A percentile compares a stretch with the other conserved stretches of the same genome.
Conservation (phyloP, 2,113 vertebrate genomes). For the Notechis scutatus region DNA sequence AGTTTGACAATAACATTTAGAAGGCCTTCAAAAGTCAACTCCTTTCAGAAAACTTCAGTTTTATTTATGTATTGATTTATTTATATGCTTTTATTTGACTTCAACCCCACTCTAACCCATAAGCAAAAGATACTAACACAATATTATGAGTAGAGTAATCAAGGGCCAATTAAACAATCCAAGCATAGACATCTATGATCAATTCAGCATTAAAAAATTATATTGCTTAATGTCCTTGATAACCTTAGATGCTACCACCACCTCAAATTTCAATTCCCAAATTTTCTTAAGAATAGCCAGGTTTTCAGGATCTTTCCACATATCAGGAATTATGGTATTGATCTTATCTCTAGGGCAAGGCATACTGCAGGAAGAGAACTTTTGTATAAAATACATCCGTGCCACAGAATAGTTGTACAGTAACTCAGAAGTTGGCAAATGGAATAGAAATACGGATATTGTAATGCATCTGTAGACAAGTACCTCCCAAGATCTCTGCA, state of each 20-base stretch:
- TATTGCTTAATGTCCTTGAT: neutral
- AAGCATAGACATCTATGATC: neutral
- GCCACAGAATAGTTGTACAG: neutral
- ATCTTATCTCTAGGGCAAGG: neutral
- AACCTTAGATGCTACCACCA: neutral
- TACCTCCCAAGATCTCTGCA: neutral
- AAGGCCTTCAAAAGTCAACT: neutral
- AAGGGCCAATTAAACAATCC: neutral
- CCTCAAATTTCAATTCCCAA: neutral
- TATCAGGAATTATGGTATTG: neutral
- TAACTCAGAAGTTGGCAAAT: neutral
- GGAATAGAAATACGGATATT: neutral
- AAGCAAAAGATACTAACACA: neutral
- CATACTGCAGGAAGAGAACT: neutral
- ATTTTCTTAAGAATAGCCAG: neutral
- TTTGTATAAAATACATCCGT: neutral
- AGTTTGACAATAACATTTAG: neutral
- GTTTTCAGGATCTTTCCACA: neutral
- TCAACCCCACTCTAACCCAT: neutral
- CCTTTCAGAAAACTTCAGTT: neutral
- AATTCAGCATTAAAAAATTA: neutral
- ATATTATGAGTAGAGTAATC: neutral
- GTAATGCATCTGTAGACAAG: neutral
- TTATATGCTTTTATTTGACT: neutral
- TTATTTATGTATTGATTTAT: neutral